Evolutionary conservation across 2,113 vertebrate genomes (phyloP).

Genomic region (Hypanus sabinus): DNA sequence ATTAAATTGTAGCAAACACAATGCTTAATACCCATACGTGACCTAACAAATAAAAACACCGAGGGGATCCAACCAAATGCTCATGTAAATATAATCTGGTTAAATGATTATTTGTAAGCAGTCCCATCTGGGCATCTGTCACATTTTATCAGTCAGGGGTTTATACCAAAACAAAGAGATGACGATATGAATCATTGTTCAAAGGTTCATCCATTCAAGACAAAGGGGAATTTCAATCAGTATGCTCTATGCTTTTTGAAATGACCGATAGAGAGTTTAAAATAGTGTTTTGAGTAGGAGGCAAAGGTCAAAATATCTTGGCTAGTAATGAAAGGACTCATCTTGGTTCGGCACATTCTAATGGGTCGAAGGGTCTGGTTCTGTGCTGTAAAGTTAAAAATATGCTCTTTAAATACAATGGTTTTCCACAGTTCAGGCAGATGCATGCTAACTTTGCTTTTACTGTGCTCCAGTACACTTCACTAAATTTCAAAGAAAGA

Average conservation of each 20-base stretch:
- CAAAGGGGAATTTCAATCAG: background rate
- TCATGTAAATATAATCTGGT: constrained; percentile 4
- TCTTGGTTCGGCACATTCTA: no score
- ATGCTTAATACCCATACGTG: background rate
- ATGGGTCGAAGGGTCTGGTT: background rate
- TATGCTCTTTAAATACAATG: background rate
- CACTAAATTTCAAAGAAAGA: background rate
- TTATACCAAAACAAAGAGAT: background rate
- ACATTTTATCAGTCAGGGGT: constrained; percentile 20
- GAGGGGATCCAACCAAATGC: constrained; percentile 23
- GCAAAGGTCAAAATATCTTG: background rate
- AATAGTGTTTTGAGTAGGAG: background rate
- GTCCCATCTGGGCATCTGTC: constrained; percentile 34
- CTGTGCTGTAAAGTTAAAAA: background rate
- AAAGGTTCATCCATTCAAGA: background rate
- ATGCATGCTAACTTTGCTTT: background rate
- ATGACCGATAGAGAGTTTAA: background rate
- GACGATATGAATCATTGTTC: background rate
- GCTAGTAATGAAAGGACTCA: background rate
- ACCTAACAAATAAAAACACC: background rate
- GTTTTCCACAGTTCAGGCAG: background rate
- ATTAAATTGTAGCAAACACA: background rate
- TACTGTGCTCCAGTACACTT: background rate
- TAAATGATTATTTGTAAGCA: constrained; percentile 28
- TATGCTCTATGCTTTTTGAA: background rate